phyloP scores from a whole-genome alignment of 2,113 vertebrate species.

The Egretta garzetta region DNA sequence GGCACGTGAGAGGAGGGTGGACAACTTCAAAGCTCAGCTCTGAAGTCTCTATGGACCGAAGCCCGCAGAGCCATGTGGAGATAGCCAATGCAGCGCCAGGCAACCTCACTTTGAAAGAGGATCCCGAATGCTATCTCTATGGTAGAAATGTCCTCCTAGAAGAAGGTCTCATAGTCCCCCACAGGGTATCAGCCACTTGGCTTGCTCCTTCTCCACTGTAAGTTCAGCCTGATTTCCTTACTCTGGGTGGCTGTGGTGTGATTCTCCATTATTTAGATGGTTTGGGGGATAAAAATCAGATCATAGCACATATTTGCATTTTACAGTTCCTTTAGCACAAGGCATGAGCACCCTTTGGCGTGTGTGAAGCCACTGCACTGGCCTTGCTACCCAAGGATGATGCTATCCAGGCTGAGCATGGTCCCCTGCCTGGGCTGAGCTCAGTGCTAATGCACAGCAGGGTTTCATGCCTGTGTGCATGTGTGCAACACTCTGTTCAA shows the following conservation, averaged over 20 bases:
- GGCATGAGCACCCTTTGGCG: neutral
- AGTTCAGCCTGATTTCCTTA: neutral
- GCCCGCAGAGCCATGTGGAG: neutral
- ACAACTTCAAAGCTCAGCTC: conserved; percentile 51
- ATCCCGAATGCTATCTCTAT: neutral
- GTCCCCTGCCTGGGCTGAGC: neutral
- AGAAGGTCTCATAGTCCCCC: neutral
- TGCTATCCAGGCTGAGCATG: neutral
- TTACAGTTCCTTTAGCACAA: neutral
- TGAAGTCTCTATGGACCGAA: neutral
- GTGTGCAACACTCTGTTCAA: neutral
- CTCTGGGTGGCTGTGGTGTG: neutral
- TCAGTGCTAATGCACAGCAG: neutral
- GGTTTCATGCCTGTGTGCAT: accelerated
- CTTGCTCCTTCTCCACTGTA: neutral
- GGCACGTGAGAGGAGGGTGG: neutral
- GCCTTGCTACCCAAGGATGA: neutral
- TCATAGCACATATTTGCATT: neutral
- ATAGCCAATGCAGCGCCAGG: neutral
- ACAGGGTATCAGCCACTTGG: neutral
- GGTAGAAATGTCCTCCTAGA: neutral
- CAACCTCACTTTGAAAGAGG: neutral
- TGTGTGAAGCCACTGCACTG: neutral
- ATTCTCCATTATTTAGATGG: neutral
- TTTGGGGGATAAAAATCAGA: neutral